Evolutionary conservation across 2,797 vertebrate genomes (phyloP), one percentile per base, ranked within the genome.

Genomic region (Myotis vivesi): DNA sequence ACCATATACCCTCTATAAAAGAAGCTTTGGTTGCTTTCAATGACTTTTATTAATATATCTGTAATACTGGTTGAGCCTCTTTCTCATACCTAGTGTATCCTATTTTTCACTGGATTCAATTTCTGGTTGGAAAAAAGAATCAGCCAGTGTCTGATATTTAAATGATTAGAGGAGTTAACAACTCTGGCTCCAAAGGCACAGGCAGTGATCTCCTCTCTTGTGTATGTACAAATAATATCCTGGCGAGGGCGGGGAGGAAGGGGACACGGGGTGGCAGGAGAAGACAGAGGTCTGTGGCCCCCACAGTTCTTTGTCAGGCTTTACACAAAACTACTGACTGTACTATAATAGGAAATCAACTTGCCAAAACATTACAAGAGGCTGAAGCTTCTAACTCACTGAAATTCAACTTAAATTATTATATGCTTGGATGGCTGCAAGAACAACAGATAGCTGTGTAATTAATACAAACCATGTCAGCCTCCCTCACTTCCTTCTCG

Each of bases 321-420:
- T 97, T 97, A 93, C 90, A 98, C 87, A 95, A 81, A 97, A 98
- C 97, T 94, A 95, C 94, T 94, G 95, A 95, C 97, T 97, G 94
- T 96, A 95, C 59, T 97, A 82, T 98, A 98, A 98, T 92, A 97
- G 95, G 89, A 96, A 98, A 97, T 97, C 95, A 96, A 88, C 91
- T 97, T 97, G 95, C 95, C 89, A 95, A 97, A 98, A 95, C 82
- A 95, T 97, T 97, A 94, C 79, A 94, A 97, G 96, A 97, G 92
- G 75, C 94, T 94, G 95, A 94, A 97, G 94, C 96, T 97, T 98
- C 97, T 96, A 98, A 97, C 90, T 98, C 97, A 96, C 89, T 97
- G 96, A 97, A 98, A 98, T 91, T 97, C 94, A 96, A 72, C 96
- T 98, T 98, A 97, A 97, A 94, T 98, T 98, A 98, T 98, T 97